phyloP scores from a whole-genome alignment of 2,888 invertebrate genomes.

The Diadromus collaris region DNA sequence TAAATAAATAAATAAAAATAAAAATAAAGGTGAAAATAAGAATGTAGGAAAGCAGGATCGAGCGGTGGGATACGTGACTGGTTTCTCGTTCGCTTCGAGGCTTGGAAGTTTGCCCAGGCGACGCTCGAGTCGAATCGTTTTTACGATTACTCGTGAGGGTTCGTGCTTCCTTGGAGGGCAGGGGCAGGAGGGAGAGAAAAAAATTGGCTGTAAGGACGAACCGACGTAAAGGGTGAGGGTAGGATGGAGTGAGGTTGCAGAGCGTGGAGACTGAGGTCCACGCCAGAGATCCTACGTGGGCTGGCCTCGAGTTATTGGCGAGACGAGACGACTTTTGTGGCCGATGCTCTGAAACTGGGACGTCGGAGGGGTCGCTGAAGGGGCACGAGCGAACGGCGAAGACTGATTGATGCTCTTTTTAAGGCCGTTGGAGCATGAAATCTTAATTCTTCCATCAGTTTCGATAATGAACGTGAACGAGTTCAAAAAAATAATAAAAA shows the following conservation, averaged over 20 bases:
- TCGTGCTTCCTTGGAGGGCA: background rate
- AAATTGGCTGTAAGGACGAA: constrained; percentile 38
- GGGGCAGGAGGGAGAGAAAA: background rate
- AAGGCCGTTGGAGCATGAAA: background rate
- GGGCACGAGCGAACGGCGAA: constrained; percentile 3
- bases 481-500: background rate
- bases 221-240: background rate
- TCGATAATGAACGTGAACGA: background rate
- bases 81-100: constrained; percentile 48
- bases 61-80: constrained; percentile 52
- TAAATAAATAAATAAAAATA: no score
- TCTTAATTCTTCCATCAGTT: constrained; percentile 4
- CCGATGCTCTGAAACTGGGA: constrained; percentile 27
- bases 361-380: background rate
- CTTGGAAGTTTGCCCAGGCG: constrained; percentile 60
- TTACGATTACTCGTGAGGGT: constrained; percentile 48
- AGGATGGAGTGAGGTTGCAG: constrained; percentile 1
- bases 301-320: constrained; percentile 54
- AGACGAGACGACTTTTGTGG: constrained; percentile 52
- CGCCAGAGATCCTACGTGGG: constrained; percentile 48
- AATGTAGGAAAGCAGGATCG: constrained; percentile 39
- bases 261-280: constrained; percentile 43
- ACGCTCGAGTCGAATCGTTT: constrained; percentile 53
- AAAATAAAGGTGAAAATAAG: constrained; percentile 12
- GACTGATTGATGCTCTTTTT: constrained; percentile 32